A percentile compares a stretch with the other conserved stretches of the same genome.
Conservation (phyloP, 2,797 vertebrate genomes). For the Sebastes kiyomatsui region DNA sequence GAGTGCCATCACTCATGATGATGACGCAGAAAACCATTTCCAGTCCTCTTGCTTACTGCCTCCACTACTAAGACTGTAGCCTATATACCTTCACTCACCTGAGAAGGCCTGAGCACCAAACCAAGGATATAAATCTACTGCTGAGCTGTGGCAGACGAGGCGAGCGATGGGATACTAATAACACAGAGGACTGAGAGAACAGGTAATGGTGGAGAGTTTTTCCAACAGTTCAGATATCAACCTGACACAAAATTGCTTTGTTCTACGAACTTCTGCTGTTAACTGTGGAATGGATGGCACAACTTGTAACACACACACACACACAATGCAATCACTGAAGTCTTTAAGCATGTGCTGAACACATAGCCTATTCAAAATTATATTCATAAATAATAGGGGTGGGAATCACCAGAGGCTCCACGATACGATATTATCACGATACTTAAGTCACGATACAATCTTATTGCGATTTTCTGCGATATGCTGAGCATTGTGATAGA, state of each 20-base stretch:
- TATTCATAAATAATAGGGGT: background rate
- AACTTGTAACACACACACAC: background rate
- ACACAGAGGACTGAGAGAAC: constrained; percentile 54
- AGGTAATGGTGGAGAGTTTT: constrained; percentile 42
- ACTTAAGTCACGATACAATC: no score
- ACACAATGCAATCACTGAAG: background rate
- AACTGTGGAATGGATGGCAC: background rate
- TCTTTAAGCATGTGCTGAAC: background rate
- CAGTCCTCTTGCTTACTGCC: constrained; percentile 57
- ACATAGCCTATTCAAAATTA: background rate
- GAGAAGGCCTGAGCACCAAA: constrained; percentile 61
- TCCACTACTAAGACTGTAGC: constrained; percentile 49
- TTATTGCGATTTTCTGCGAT: no score
- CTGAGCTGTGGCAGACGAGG: constrained; percentile 60
- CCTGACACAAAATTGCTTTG: constrained; percentile 5
- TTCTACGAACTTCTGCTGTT: background rate
- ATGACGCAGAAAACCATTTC: constrained; percentile 63
- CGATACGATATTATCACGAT: no score
- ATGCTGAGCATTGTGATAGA: no score
- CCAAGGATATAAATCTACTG: constrained; percentile 71
- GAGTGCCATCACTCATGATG: constrained; percentile 59
- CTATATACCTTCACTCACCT: constrained; percentile 61
- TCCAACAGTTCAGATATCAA: constrained; percentile 9
- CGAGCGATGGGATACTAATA: constrained; percentile 64
- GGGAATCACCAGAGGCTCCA: background rate